Base-by-base conservation (phyloP, 2,797 vertebrate genomes). In the Tapera naevia region DNA sequence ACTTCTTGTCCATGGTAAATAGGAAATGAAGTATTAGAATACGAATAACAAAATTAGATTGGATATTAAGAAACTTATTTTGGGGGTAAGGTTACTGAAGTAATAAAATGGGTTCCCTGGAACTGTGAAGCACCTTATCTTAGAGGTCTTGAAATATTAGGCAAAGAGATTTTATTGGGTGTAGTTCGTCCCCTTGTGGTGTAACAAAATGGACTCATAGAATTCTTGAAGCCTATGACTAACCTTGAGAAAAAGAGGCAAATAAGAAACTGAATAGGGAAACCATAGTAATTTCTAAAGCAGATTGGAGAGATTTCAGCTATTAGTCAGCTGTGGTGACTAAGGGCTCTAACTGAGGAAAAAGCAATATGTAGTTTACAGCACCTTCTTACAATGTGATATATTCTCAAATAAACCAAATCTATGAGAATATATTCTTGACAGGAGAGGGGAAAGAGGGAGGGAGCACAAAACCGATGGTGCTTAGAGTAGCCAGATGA, bases 381-480 rank as follows among this genome's bases (percentile, higher is more conserved):
- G 27, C 11, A 51, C 58, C 46, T 80, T 86, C 48, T 94, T 84
- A 65, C 91, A 94, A 88, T 76, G 56, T 9, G 75, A 92, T 88
- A 72, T 89, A 43, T 46, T 78, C 23, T 89, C 19, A 78, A 64
- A 62, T 45, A 21, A 3, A 1, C 5, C 7, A 37, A 76, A 58
- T 64, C 11, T 61, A 7, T 50, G 12, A 69, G 60, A 91, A 43
- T 48, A 27, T 60, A 56, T 70, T 89, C 28, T 45, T 89, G 21
- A 53, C 1, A 4, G 39, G 25, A 37, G 5, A 25, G 32, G 37
- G 30, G 16, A 64, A 65, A 58, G 79, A 23, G 7, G 32, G 95
- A 82, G 22, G 37, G 33, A 88, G 7, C 3, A 53, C 9, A 80
- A 72, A 89, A 75, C 79, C 54, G 33, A 24, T 50, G 2, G 1